These are phyloP conservation scores for Himalopsyche anomala DNA, from an alignment of 2,888 invertebrate genomes.

Conservation along the genomic window DNA sequence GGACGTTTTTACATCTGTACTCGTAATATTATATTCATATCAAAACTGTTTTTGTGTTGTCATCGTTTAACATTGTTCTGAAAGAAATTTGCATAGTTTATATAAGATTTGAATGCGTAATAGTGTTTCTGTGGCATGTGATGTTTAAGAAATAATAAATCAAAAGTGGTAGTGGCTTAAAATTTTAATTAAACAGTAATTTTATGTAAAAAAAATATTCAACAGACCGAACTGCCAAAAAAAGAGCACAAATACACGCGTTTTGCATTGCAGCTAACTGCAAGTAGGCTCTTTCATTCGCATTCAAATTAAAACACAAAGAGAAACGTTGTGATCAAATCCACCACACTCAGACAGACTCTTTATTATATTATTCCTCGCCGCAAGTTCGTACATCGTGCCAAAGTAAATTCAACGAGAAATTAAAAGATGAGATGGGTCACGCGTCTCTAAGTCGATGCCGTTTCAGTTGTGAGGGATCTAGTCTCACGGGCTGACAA, in stretches of 20 bases:
- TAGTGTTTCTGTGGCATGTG: too few species aligned
- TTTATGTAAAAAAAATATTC: background rate
- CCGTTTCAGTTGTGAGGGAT: background rate
- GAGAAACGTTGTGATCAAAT: conserved; percentile 3
- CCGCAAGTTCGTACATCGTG: conserved; percentile 6
- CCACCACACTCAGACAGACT: background rate
- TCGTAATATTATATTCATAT: too few species aligned
- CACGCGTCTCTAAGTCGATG: background rate
- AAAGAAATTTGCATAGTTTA: too few species aligned
- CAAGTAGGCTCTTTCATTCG: conserved; percentile 17
- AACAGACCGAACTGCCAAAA: conserved; percentile 14
- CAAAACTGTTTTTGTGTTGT: too few species aligned
- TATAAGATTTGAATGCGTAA: too few species aligned
- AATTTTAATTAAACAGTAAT: too few species aligned
- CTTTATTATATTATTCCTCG: background rate
- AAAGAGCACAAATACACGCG: background rate
- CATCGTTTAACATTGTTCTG: too few species aligned
- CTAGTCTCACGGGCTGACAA: background rate
- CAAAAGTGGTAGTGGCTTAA: too few species aligned
- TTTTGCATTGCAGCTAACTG: background rate
- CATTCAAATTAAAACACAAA: background rate
- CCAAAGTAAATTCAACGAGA: background rate
- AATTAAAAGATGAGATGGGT: background rate
- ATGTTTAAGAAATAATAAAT: too few species aligned
- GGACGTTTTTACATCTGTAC: too few species aligned